Evolutionary conservation across 1,140 invertebrate species (phyloP).

Genomic region (Zaprionus africanus): DNA sequence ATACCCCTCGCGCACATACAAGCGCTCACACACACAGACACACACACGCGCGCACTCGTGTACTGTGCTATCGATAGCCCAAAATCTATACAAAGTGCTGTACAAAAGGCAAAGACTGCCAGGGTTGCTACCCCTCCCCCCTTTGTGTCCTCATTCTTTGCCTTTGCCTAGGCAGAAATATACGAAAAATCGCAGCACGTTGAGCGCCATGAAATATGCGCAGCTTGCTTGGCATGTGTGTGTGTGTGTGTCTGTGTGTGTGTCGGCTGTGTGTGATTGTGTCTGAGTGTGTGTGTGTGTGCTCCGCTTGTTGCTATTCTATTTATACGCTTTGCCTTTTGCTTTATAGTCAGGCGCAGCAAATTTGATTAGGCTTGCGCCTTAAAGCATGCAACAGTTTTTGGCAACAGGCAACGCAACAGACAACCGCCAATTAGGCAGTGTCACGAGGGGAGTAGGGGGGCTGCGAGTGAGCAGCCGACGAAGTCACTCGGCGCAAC

Average conservation of each 20-base stretch:
- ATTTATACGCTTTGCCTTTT: slow-evolving; percentile 52
- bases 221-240: slow-evolving; percentile 38
- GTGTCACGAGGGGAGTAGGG: background rate
- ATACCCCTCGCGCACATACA: slow-evolving; percentile 19
- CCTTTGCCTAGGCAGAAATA: slow-evolving; percentile 37
- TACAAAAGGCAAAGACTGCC: slow-evolving; percentile 32
- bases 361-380: slow-evolving; percentile 70
- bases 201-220: slow-evolving; percentile 47
- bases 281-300: slow-evolving; percentile 32
- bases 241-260: slow-evolving; percentile 3
- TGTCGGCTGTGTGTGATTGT: background rate
- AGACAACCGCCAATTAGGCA: slow-evolving; percentile 73
- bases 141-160: background rate
- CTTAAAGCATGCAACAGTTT: slow-evolving; percentile 79
- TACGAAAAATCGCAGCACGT: slow-evolving; percentile 51
- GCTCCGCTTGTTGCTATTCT: slow-evolving; percentile 43
- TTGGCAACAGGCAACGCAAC: slow-evolving; percentile 56
- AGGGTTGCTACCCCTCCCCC: background rate
- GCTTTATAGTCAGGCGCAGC: slow-evolving; percentile 56
- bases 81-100: slow-evolving; percentile 66
- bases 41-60: background rate
- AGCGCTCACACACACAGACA: background rate
- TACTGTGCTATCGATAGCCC: slow-evolving; percentile 70
- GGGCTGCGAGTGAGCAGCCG: background rate
- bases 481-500: background rate